Percentiles rank a stretch among this genome's conserved stretches.
Conservation (phyloP, 2,113 vertebrate genomes). For the Leucosticte australis region DNA sequence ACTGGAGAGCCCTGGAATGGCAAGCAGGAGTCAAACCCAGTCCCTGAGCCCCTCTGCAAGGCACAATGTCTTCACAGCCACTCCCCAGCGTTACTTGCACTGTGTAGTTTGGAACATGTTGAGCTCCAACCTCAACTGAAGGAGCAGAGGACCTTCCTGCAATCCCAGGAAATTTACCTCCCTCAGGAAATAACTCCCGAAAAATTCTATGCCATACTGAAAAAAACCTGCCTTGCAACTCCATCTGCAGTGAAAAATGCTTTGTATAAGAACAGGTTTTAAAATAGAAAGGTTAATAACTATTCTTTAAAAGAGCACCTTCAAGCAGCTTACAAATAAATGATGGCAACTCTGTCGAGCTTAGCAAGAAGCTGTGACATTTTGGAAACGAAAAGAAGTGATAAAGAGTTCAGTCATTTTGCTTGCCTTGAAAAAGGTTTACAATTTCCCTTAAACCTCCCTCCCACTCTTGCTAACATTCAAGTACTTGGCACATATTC, state of each 20-base stretch:
- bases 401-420: conserved; percentile 25
- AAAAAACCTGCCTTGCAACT: not conserved
- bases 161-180: not conserved
- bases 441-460: not conserved
- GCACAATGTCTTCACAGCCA: fast-evolving
- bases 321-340: conserved; percentile 59
- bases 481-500: not conserved
- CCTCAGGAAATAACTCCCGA: not conserved
- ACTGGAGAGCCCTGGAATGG: not conserved
- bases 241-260: not conserved
- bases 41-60: not conserved
- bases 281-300: conserved; percentile 31
- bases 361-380: conserved; percentile 38
- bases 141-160: not conserved
- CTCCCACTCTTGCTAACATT: conserved; percentile 5
- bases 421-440: conserved; percentile 9
- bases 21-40: not conserved
- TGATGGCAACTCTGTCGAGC: not conserved
- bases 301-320: not conserved
- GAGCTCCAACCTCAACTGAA: not conserved
- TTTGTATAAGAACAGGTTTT: not conserved
- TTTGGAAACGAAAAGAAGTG: conserved; percentile 31
- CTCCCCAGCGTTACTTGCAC: fast-evolving
- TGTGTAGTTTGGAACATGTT: not conserved
- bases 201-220: not conserved